These are phyloP conservation scores for Mimachlamys varia DNA, from an alignment of 2,888 invertebrate species.

Conservation along the genomic window DNA sequence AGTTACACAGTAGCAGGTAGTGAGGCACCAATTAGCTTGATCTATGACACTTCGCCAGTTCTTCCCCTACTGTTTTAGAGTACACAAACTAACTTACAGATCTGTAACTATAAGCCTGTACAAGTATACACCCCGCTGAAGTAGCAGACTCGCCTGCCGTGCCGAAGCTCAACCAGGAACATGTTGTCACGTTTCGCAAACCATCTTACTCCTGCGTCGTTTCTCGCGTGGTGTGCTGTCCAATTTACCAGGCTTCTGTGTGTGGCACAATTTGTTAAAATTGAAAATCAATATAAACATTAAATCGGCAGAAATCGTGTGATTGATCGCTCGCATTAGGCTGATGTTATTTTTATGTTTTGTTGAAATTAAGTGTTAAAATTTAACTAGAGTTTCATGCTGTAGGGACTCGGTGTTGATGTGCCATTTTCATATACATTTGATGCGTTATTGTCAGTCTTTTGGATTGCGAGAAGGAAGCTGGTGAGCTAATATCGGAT, in stretches of 20 bases:
- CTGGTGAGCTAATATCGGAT: not conserved
- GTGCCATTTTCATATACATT: too few relatives aligned
- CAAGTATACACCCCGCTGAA: not conserved
- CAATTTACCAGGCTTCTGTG: not conserved
- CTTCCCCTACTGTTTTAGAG: not conserved
- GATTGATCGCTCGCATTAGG: not conserved
- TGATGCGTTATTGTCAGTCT: too few relatives aligned
- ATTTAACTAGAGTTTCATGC: not conserved
- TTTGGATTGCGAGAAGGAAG: not conserved
- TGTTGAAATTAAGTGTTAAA: not conserved
- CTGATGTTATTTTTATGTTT: not conserved
- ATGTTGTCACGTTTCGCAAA: not conserved
- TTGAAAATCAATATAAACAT: constrained; percentile 11
- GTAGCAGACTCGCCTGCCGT: not conserved
- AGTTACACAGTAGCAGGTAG: not conserved
- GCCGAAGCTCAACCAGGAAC: not conserved
- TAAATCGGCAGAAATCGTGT: not conserved
- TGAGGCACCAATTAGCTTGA: not conserved
- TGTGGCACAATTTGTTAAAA: constrained; percentile 5
- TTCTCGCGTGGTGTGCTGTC: not conserved
- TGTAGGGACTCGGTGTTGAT: too few relatives aligned
- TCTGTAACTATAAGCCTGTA: not conserved
- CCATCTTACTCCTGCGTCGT: not conserved
- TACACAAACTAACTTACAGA: not conserved
- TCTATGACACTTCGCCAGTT: not conserved